Evolutionary conservation across 2,888 invertebrate species (phyloP).

Genomic region (Rapana venosa): DNA sequence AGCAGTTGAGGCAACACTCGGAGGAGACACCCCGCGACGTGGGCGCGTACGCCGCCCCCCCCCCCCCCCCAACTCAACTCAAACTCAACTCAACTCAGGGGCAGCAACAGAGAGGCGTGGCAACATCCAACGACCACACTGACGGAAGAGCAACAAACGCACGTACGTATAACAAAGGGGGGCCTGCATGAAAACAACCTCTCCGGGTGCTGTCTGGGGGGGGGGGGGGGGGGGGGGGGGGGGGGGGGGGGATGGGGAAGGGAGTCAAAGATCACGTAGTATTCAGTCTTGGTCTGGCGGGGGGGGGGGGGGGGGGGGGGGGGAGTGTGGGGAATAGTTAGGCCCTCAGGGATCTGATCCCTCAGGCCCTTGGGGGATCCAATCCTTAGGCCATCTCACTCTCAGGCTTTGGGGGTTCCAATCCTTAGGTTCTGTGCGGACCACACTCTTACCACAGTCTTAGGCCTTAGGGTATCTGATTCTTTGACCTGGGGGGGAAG

Average conservation of each 20-base stretch:
- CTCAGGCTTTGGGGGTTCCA: no score
- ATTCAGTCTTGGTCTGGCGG: slow-evolving; percentile 29
- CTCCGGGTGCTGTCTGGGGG: neutral
- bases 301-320: neutral
- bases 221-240: neutral
- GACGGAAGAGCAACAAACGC: slow-evolving; percentile 17
- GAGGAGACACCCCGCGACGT: no score
- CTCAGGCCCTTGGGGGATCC: neutral
- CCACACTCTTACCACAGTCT: no score
- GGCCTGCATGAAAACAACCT: slow-evolving; percentile 17
- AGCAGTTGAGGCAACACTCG: no score
- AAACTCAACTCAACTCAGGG: neutral
- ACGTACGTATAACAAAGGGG: neutral
- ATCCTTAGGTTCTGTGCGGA: no score
- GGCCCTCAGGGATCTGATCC: neutral
- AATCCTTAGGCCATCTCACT: no score
- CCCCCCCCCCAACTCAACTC: no score
- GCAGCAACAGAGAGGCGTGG: neutral
- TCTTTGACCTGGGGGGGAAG: no score
- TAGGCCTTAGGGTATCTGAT: no score
- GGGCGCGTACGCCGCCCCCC: no score
- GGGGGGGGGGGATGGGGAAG: neutral
- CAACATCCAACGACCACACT: slow-evolving; percentile 4
- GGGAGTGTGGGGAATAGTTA: neutral
- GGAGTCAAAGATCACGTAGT: slow-evolving; percentile 5